Base-by-base conservation (phyloP, 2,113 vertebrate genomes). In the Ageneiosus marmoratus region DNA sequence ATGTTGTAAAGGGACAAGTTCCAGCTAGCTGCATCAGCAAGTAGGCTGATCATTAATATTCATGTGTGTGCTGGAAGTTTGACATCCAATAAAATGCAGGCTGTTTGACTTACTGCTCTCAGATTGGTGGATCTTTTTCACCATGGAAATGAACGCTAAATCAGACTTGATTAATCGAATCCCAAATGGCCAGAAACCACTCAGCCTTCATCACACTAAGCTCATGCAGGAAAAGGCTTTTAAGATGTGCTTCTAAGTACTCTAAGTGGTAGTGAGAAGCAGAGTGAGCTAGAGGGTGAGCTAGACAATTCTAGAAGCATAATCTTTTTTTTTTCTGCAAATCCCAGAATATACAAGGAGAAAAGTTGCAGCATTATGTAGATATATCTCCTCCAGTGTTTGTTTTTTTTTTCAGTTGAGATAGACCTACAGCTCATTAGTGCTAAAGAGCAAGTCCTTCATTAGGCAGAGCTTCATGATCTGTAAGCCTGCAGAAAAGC, bases 1-100 rank as follows among this genome's bases (percentile, higher is more conserved):
- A 60, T 89, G 88, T 90, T 56, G 89, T 89, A 89, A 92, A 91
- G 90, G 87, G 90, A 92, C 92, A 91, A 91, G 89, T 88, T 91
- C 76, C 16, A 27, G 29, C 69, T 84, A 22, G 53, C 77, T 74
- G 12, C 55, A 73, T 72, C 65, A 70, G 60, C 86, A 89, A 84
- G 86, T 89, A 83, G 75, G 85, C 27, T 37, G 81, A 24, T 86
- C 72, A 89, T 93, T 92, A 92, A 92, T 93, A 94, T 93, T 92
- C 91, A 94, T 93, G 90, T 77, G 82, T 80, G 89, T 37, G 88
- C 87, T 91, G 90, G 89, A 86, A 7, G 73, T 86, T 86, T 88
- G 88, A 89, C 88, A 88, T 88, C 88, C 88, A 86, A 70, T 88
- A 89, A 88, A 85, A 87, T 81, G 70, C 86, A 69, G 32, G 78